Conservation (phyloP, 2,797 vertebrate genomes). For the Sus cebifrons region DNA sequence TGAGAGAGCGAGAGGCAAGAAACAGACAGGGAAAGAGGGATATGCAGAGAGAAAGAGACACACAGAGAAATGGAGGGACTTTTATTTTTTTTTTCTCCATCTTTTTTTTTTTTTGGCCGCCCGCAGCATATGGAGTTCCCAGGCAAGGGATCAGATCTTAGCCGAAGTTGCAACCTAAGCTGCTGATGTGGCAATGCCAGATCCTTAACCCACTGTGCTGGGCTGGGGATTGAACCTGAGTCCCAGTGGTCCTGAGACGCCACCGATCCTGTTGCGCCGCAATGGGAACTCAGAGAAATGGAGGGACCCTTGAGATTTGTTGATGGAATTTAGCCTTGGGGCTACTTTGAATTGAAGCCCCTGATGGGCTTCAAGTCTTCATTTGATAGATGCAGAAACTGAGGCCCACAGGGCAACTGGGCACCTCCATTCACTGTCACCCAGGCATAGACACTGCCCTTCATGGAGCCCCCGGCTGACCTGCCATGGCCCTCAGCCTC, state of each 20-base stretch:
- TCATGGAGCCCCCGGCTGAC: accelerated
- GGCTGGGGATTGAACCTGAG: too few species aligned
- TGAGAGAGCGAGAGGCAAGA: neutral
- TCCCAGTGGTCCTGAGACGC: too few species aligned
- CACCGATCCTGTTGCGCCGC: too few species aligned
- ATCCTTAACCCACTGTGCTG: too few species aligned
- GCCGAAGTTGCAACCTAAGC: too few species aligned
- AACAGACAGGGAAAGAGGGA: neutral
- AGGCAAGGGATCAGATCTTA: too few species aligned
- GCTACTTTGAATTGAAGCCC: neutral
- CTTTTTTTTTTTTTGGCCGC: too few species aligned
- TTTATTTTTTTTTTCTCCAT: too few species aligned
- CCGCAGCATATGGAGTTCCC: too few species aligned
- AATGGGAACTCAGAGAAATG: too few species aligned
- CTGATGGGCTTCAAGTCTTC: neutral
- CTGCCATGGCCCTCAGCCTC: accelerated
- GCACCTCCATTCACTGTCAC: accelerated
- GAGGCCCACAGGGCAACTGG: neutral
- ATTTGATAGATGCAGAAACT: neutral
- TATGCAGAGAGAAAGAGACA: neutral
- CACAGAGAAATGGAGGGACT: too few species aligned
- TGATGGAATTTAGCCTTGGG: neutral
- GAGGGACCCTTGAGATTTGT: accelerated
- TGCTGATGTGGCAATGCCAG: too few species aligned
- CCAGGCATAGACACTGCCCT: accelerated